These are phyloP conservation scores for Drosophila pseudoananassae DNA, from an alignment of 1,140 invertebrate genomes.

Conservation along the genomic window DNA sequence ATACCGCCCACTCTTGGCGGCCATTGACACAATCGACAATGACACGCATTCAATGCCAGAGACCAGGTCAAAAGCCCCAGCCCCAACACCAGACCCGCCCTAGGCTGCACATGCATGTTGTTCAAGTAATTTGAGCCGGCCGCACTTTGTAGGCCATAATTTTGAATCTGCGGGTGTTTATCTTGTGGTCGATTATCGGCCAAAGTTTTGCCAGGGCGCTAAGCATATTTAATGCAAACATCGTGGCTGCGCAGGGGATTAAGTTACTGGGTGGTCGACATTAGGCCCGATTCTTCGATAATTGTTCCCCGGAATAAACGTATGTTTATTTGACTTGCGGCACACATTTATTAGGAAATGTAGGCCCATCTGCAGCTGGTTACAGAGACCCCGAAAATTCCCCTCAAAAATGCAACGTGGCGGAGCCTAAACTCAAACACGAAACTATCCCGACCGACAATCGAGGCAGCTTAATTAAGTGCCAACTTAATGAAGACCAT, in stretches of 20 bases:
- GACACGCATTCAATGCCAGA: slow-evolving; percentile 38
- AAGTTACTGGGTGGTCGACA: slow-evolving; percentile 10
- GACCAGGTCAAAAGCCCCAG: slow-evolving; percentile 8
- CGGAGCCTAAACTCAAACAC: slow-evolving; percentile 4
- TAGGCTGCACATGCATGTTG: slow-evolving; percentile 14
- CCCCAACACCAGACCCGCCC: slow-evolving; percentile 2
- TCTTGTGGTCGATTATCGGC: slow-evolving; percentile 35
- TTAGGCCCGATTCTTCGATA: slow-evolving; percentile 15
- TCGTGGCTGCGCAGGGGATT: slow-evolving; percentile 12
- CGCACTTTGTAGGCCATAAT: slow-evolving; percentile 61
- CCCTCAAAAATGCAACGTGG: neutral
- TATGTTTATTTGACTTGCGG: neutral
- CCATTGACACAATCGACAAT: slow-evolving; percentile 64
- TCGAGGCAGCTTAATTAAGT: slow-evolving; percentile 58
- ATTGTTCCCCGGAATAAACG: slow-evolving; percentile 13
- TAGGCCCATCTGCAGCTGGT: neutral
- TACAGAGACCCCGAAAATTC: neutral
- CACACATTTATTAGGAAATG: neutral
- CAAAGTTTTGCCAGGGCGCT: slow-evolving; percentile 30
- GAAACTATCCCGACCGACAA: slow-evolving; percentile 12
- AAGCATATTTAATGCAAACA: slow-evolving; percentile 42
- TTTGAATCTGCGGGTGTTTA: slow-evolving; percentile 48
- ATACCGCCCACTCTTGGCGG: slow-evolving; percentile 21
- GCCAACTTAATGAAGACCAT: slow-evolving; percentile 66
- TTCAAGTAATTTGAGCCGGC: slow-evolving; percentile 54